Base-by-base conservation (phyloP, 2,113 vertebrate species). In the Vidua macroura region DNA sequence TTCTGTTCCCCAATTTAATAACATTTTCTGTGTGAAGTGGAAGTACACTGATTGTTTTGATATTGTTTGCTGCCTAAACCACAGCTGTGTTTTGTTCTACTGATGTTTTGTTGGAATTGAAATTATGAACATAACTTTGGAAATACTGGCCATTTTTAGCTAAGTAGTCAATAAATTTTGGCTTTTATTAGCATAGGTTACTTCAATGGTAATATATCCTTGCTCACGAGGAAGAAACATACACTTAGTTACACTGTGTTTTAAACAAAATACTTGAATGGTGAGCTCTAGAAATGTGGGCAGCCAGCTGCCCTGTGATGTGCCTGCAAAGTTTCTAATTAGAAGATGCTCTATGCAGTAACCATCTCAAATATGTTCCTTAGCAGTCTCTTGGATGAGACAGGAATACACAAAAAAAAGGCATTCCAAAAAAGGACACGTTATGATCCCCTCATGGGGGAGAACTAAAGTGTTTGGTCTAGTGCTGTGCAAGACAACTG, bases 221-320 rank as follows among this genome's bases (percentile, higher is more conserved):
- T 67, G 8, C 21, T 49, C 25, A 7, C 15, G 28, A 28, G 21
- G 9, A 35, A 21, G 35, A 60, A 49, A 3, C 5, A 13, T 10
- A 12, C 22, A 24, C 37, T 43, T 37, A 31, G 19, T 88, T 92
- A 30, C 10, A 1, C 22, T 66, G 10, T 82, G 12, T 83, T 88
- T 86, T 88, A 81, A 86, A 84, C 73, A 86, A 77, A 86, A 66
- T 66, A 59, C 25, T 88, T 88, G 25, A 49, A 24, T 43, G 21
- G 10, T 84, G 35, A 78, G 37, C 43, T 67, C 30, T 51, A 31
- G 63, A 69, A 86, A 19, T 5, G 12, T 33, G 39, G 22, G 25
- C 31, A n/a, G 68, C 15, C 53, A 59, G 9, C 78, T 76, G 67
- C 41, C 55, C 64, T 22, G 11, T 6, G 9, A 14, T 39, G 21